These are phyloP conservation scores for Cylas formicarius DNA, from an alignment of 1,140 invertebrate genomes.

Conservation along the genomic window DNA sequence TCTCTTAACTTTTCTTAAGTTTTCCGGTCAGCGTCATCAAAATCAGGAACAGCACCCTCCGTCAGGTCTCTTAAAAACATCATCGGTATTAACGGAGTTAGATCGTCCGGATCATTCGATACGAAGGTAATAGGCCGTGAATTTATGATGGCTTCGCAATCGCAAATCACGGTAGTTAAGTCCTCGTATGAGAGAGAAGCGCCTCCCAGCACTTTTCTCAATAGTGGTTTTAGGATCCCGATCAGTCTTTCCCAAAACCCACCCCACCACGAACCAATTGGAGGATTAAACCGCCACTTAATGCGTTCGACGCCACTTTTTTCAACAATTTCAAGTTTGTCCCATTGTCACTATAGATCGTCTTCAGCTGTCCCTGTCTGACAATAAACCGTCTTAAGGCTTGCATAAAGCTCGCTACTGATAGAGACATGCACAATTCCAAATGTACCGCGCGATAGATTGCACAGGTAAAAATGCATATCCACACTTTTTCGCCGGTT, in stretches of 20 bases:
- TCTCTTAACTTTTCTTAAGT: not conserved
- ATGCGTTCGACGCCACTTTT: slow-evolving; percentile 12
- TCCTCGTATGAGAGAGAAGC: slow-evolving; percentile 31
- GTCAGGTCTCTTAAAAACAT: not conserved
- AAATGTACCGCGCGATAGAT: slow-evolving; percentile 38
- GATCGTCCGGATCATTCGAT: not conserved
- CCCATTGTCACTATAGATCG: slow-evolving; percentile 36
- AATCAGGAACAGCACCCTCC: not conserved
- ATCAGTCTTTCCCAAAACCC: slow-evolving; percentile 42
- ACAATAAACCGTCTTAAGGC: slow-evolving; percentile 36
- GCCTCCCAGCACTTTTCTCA: slow-evolving; percentile 30
- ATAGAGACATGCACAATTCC: slow-evolving; percentile 33
- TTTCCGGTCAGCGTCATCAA: not conserved
- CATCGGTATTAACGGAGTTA: not conserved
- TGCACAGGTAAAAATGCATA: slow-evolving; percentile 33
- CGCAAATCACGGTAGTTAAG: slow-evolving; percentile 31
- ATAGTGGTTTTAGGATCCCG: slow-evolving; percentile 32
- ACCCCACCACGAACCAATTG: slow-evolving; percentile 42
- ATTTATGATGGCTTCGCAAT: slow-evolving; percentile 33
- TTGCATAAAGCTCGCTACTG: slow-evolving; percentile 32
- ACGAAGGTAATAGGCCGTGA: slow-evolving; percentile 6
- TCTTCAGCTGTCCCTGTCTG: slow-evolving; percentile 34
- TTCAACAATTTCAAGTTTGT: slow-evolving; percentile 38
- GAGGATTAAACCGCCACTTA: slow-evolving; percentile 23
- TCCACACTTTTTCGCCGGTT: slow-evolving; percentile 30